Percentiles rank a stretch among this genome's conserved stretches.
Evolutionary conservation across 2,113 vertebrate genomes (phyloP).

Genomic region (Corythornis cristatus): DNA sequence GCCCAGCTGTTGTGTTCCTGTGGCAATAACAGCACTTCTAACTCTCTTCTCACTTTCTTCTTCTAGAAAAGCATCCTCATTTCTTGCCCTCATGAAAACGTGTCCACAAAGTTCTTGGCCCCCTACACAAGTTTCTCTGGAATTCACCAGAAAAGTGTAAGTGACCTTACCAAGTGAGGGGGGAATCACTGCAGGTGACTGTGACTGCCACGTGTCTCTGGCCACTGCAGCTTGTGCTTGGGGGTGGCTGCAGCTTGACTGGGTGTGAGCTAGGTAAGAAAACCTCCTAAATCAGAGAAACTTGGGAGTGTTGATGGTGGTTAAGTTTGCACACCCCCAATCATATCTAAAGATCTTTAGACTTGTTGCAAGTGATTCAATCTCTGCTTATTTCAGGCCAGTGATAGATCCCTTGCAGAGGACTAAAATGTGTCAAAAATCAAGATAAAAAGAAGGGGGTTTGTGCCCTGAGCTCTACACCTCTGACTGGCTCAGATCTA

Average conservation of each 20-base stretch:
- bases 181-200: background rate
- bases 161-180: background rate
- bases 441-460: background rate
- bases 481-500: background rate
- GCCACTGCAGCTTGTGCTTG: fast-evolving
- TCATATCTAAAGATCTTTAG: background rate
- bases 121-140: conserved; percentile 74
- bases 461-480: background rate
- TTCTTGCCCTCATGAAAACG: conserved; percentile 76
- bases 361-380: background rate
- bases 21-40: background rate
- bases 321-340: background rate
- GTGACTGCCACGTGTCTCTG: fast-evolving
- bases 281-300: fast-evolving
- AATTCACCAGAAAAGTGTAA: conserved; percentile 80
- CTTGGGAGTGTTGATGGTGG: fast-evolving
- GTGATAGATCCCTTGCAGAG: background rate
- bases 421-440: background rate
- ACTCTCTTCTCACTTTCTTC: background rate
- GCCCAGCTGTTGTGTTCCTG: background rate
- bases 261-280: too few species aligned
- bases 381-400: background rate
- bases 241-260: background rate
- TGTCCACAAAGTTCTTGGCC: conserved; percentile 75
- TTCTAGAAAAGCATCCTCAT: conserved; percentile 78